Conservation (phyloP, 1,140 invertebrate genomes). For the Brachionus asplanchnoidis region DNA sequence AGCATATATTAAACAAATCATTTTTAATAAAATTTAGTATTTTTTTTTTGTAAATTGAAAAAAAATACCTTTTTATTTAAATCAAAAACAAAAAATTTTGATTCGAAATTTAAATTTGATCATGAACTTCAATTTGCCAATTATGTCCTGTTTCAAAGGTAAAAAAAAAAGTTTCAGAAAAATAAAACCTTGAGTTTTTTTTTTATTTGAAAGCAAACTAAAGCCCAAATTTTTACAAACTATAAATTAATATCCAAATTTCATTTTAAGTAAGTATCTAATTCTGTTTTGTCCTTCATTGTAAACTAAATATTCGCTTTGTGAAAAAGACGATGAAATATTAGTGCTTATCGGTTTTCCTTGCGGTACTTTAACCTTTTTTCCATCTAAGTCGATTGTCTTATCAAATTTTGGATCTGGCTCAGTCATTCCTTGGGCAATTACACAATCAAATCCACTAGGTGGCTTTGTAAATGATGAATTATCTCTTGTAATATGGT, state of each 20-base stretch:
- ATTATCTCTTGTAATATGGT: conserved; percentile 52
- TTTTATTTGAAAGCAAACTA: background rate
- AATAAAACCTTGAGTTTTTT: background rate
- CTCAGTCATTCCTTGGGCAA: conserved; percentile 56
- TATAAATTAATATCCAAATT: background rate
- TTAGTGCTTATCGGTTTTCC: conserved; percentile 49
- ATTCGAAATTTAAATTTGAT: too few relatives aligned
- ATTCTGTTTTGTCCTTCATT: conserved; percentile 56
- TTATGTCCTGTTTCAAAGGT: too few relatives aligned
- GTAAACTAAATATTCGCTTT: conserved; percentile 59
- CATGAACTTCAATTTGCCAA: too few relatives aligned
- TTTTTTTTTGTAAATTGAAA: too few relatives aligned
- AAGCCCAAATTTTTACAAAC: background rate
- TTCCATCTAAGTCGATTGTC: conserved; percentile 50
- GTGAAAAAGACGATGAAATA: conserved; percentile 49
- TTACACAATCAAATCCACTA: conserved; percentile 55
- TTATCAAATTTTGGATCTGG: conserved; percentile 55
- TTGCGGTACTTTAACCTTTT: conserved; percentile 54
- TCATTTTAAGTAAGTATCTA: conserved; percentile 50
- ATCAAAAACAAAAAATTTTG: too few relatives aligned
- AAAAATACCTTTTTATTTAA: too few relatives aligned
- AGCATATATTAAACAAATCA: too few relatives aligned
- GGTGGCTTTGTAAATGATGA: conserved; percentile 51
- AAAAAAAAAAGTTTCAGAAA: too few relatives aligned
- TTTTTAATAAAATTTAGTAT: too few relatives aligned